phyloP scores from a whole-genome alignment of 2,113 vertebrate genomes.

The Marmota monax region DNA sequence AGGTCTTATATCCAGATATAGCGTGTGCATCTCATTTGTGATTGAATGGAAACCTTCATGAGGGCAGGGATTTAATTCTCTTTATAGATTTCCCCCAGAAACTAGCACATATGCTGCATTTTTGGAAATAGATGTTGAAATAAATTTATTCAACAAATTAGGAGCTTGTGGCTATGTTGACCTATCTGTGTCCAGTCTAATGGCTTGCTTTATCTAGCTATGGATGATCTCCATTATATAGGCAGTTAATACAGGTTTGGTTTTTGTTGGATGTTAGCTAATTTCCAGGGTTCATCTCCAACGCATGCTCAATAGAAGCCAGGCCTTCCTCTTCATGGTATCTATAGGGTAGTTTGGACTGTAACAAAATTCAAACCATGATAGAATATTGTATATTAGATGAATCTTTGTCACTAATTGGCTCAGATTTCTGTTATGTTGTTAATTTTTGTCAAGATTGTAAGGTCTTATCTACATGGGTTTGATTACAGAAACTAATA shows the following conservation, averaged over 20 bases:
- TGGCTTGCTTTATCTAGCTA: constrained; percentile 45
- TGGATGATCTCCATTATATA: constrained; percentile 54
- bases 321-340: neutral
- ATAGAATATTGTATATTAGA: constrained; percentile 10
- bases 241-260: neutral
- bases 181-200: neutral
- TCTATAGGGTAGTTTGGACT: neutral
- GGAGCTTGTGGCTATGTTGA: neutral
- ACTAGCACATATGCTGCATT: neutral
- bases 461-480: too few species aligned
- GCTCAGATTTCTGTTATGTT: neutral
- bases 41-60: constrained; percentile 11
- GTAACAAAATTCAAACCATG: neutral
- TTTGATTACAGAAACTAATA: too few species aligned
- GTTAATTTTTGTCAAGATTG: constrained; percentile 36
- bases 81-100: neutral
- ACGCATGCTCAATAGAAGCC: neutral
- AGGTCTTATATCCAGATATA: neutral
- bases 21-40: neutral
- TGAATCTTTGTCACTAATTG: neutral
- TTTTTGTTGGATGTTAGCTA: constrained; percentile 48
- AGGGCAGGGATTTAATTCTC: constrained; percentile 5
- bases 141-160: constrained; percentile 21
- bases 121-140: neutral
- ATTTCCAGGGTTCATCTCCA: constrained; percentile 35